Percentiles rank a stretch among this genome's conserved stretches.
Conservation (phyloP, 2,888 invertebrate genomes). For the Plebejus argus region DNA sequence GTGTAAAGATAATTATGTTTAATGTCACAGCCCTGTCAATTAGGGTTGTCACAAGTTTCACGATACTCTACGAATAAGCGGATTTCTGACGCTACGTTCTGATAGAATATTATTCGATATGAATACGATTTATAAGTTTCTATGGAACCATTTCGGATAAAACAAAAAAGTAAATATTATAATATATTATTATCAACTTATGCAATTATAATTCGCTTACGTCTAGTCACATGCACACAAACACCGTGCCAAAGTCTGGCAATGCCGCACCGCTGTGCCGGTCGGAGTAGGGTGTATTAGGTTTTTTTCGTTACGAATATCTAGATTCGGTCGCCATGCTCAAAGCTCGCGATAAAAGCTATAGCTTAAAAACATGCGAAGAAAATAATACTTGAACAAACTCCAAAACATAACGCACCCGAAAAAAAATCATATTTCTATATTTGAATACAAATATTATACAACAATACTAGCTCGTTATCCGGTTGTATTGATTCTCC, state of each 20-base stretch:
- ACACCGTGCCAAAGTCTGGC: too few species aligned
- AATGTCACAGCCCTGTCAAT: constrained; percentile 17
- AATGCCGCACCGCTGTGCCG: too few species aligned
- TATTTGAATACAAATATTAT: not conserved
- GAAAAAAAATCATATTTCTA: not conserved
- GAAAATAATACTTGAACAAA: too few species aligned
- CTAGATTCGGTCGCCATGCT: too few species aligned
- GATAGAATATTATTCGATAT: not conserved
- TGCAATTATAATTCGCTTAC: too few species aligned
- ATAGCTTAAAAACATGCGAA: too few species aligned
- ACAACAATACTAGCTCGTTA: not conserved
- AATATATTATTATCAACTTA: too few species aligned
- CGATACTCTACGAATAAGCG: not conserved
- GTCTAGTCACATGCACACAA: too few species aligned
- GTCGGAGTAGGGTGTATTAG: too few species aligned
- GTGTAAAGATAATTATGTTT: constrained; percentile 12
- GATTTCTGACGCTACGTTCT: not conserved
- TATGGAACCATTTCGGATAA: not conserved
- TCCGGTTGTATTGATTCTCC: not conserved
- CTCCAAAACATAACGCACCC: not conserved
- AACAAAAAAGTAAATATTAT: too few species aligned
- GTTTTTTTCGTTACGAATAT: too few species aligned
- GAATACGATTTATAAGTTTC: not conserved
- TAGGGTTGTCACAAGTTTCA: constrained; percentile 3
- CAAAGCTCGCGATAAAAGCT: too few species aligned